phyloP scores from a whole-genome alignment of 2,797 vertebrate genomes.

The Pseudochaenichthys georgianus region DNA sequence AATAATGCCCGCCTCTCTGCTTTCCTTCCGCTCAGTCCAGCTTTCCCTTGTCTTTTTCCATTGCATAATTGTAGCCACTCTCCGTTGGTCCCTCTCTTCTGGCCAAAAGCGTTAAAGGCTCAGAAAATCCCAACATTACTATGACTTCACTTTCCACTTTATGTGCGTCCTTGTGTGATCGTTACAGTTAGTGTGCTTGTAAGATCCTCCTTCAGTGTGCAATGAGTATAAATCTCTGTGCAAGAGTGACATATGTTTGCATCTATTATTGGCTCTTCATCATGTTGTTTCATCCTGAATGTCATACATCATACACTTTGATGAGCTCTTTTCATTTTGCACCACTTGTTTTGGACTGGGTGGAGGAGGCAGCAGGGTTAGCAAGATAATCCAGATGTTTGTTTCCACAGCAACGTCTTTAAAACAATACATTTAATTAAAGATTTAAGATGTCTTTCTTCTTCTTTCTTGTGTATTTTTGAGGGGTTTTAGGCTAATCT shows the following conservation, averaged over 20 bases:
- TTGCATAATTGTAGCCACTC: conserved; percentile 77
- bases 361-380: neutral
- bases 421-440: neutral
- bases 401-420: neutral
- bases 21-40: conserved; percentile 60
- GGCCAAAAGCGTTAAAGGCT: conserved; percentile 76
- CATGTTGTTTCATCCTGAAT: conserved; percentile 10
- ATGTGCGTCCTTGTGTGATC: conserved; percentile 68
- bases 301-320: neutral
- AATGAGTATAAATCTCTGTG: conserved; percentile 27
- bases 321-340: conserved; percentile 1
- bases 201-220: conserved; percentile 39
- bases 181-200: conserved; percentile 45
- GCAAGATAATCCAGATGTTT: neutral
- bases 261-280: conserved; percentile 6
- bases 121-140: conserved; percentile 77
- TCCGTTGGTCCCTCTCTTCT: conserved; percentile 74
- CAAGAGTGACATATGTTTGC: conserved; percentile 15
- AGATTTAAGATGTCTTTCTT: too few relatives aligned
- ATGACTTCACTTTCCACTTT: conserved; percentile 80
- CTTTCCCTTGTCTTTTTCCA: conserved; percentile 78
- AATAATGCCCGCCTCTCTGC: conserved; percentile 52
- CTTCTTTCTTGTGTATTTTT: too few relatives aligned
- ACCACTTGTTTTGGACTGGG: neutral
- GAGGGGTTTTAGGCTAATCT: too few relatives aligned